Conservation (phyloP, 2,797 vertebrate genomes). For the Remorina albescens region DNA sequence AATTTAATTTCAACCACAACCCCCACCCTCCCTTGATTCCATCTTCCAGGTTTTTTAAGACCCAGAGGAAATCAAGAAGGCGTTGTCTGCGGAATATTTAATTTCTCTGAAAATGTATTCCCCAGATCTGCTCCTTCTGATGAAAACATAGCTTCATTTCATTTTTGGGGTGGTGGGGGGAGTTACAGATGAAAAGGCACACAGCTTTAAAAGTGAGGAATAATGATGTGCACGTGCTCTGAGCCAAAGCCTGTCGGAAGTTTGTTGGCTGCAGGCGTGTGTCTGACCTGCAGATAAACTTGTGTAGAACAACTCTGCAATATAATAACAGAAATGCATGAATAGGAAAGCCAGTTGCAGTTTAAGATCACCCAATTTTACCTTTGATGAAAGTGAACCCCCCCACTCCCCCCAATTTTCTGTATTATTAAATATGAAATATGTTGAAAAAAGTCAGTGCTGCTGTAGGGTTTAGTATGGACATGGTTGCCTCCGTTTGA, state of each 20-base stretch:
- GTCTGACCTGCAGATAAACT: constrained; percentile 68
- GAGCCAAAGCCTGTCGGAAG: constrained; percentile 33
- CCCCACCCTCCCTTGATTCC: constrained; percentile 39
- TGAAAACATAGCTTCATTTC: constrained; percentile 44
- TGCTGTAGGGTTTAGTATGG: neutral
- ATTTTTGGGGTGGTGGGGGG: no score
- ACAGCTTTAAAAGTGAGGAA: constrained; percentile 44
- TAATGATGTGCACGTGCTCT: constrained; percentile 52
- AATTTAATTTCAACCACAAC: constrained; percentile 72
- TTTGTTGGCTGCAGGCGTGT: constrained; percentile 50
- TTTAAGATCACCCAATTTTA: constrained; percentile 20
- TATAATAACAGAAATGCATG: constrained; percentile 4
- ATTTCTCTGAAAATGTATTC: constrained; percentile 70
- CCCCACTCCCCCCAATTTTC: no score
- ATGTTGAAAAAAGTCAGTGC: neutral
- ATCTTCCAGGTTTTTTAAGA: constrained; percentile 50
- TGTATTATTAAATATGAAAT: constrained; percentile 25
- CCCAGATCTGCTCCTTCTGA: constrained; percentile 49
- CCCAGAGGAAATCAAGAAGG: constrained; percentile 75
- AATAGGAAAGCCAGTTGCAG: constrained; percentile 15
- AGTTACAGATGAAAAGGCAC: constrained; percentile 27
- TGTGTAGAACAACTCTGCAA: constrained; percentile 10
- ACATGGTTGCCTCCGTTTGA: neutral
- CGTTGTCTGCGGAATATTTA: constrained; percentile 59
- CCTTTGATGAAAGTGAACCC: constrained; percentile 8